Base-by-base conservation (phyloP, 2,797 vertebrate genomes). In the Rhinoraja longicauda region DNA sequence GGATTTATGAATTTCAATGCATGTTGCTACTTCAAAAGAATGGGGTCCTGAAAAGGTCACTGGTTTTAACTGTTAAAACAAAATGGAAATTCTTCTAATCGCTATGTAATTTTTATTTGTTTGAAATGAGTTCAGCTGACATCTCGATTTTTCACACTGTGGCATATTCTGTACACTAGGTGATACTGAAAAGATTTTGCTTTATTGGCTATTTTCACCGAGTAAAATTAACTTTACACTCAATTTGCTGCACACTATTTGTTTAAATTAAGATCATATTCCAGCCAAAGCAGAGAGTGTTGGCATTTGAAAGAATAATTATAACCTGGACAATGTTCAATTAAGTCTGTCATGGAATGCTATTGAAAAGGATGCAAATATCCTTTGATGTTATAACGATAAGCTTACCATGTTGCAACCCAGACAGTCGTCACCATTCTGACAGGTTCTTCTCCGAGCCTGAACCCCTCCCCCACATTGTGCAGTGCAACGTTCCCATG, bases 401-500 rank as follows among this genome's bases (percentile, higher is more conserved):
- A 0, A 57, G 93, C 97, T 94, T 96, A 99, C 99, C 97, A 97
- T 96, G 0, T 96, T 97, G 94, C 99, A 99, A 93, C 99, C 99
- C 0, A 97, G 97, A 93, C 99, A 99, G 94, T 99, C 98, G 0
- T 98, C 97, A 93, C 98, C 98, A 1, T 99, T 99, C 96, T 99
- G 98, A 72, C 99, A 99, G 0, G 95, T 98, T 94, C 99, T 96
- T 21, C 97, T 97, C 1, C 99, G 97, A 0, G 98, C 97, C 94
- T 99, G 99, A 95, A 99, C 97, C 93, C 99, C 99, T 0, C 99
- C 99, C 3, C 99, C 99, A 0, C 99, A 99, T 17, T 97, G 98
- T 88, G 97, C 97, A 0, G 97, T 99, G 95, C 99, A 99, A 79
- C 98, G 97, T 93, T 99, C 99, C 99, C 99, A 99, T 0, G 97